A percentile compares a stretch with the other conserved stretches of the same genome.
These are phyloP conservation scores for Bedellia somnulentella DNA, from an alignment of 2,888 invertebrate genomes.

Conservation along the genomic window DNA sequence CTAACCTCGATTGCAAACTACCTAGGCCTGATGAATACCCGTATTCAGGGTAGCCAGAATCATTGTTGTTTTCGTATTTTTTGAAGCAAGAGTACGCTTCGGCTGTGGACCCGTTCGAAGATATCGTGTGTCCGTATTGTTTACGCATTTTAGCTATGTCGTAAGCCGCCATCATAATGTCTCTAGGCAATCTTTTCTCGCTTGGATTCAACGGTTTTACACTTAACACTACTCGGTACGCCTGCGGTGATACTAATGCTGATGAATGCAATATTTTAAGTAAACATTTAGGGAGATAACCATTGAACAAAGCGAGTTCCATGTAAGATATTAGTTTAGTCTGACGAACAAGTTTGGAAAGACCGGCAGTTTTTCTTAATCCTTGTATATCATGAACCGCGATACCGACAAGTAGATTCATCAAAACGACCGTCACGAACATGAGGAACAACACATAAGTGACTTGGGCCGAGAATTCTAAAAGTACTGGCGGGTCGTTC, in stretches of 20 bases:
- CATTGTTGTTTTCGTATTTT: constrained; percentile 66
- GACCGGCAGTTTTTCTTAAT: constrained; percentile 79
- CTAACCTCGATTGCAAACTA: constrained; percentile 65
- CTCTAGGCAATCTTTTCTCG: constrained; percentile 77
- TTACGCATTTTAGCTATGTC: constrained; percentile 79
- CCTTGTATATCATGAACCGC: constrained; percentile 88
- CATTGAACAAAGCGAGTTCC: constrained; percentile 79
- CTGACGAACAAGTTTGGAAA: constrained; percentile 81
- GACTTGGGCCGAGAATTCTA: constrained; percentile 80
- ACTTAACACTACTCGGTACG: constrained; percentile 78
- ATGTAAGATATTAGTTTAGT: constrained; percentile 86
- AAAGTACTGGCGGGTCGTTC: constrained; percentile 72
- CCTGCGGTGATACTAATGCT: constrained; percentile 78
- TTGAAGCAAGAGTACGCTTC: constrained; percentile 67
- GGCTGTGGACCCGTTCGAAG: constrained; percentile 65
- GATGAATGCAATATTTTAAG: constrained; percentile 76
- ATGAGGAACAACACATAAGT: constrained; percentile 79
- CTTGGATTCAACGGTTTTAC: constrained; percentile 83
- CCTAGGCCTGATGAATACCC: constrained; percentile 60
- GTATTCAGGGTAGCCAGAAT: constrained; percentile 50
- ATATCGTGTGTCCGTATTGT: constrained; percentile 68
- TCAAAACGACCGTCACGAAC: constrained; percentile 82
- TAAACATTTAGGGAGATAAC: constrained; percentile 74
- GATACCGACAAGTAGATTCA: constrained; percentile 85
- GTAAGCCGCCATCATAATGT: constrained; percentile 78